Base-by-base conservation (phyloP, 2,888 invertebrate species). In the Terebella lapidaria region DNA sequence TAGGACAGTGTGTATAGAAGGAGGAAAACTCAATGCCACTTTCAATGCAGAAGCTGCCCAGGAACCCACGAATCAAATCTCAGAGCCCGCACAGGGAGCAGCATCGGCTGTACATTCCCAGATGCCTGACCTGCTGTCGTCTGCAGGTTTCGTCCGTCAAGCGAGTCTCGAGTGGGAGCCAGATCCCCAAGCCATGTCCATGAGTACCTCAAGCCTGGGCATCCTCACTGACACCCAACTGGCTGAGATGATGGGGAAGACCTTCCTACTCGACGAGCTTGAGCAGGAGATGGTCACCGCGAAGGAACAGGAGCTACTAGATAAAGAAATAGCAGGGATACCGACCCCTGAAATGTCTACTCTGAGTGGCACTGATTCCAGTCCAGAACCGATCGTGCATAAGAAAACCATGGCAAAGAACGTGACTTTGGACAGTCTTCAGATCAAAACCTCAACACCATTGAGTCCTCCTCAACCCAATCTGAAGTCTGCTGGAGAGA, bases 291-390 rank as follows among this genome's bases (percentile, higher is more conserved):
- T 24, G n/a, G 22, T 49, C 5, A 15, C 10, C 24, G 49, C 10
- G 22, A 49, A 24, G 24, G 24, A 27, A 20, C 25, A 45, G n/a
- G 3, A 2, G 1, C 30, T 63, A 18, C 53, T 67, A 3, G 67
- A 67, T 24, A 26, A 57, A 26, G 67, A 66, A 46, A 67, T 67
- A 18, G 58, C 66, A 2, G 62, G 67, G 24, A 60, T 68, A 3
- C 27, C 62, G n/a, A 68, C 67, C 3, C 68, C 65, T 24, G 67
- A 66, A 20, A 59, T 61, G 2, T 62, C 62, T 0, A 57, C 61
- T 4, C 26, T 49, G 25, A 58, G 56, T 45, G 54, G 56, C n/a
- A 58, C 53, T 4, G 28, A 28, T 1, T 58, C 59, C 2, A 62
- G 61, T 49, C 64, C 64, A 2, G 61, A 64, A 45, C 61, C 52